phyloP scores from a whole-genome alignment of 2,888 invertebrate species.

The Siphlonurus alternatus region DNA sequence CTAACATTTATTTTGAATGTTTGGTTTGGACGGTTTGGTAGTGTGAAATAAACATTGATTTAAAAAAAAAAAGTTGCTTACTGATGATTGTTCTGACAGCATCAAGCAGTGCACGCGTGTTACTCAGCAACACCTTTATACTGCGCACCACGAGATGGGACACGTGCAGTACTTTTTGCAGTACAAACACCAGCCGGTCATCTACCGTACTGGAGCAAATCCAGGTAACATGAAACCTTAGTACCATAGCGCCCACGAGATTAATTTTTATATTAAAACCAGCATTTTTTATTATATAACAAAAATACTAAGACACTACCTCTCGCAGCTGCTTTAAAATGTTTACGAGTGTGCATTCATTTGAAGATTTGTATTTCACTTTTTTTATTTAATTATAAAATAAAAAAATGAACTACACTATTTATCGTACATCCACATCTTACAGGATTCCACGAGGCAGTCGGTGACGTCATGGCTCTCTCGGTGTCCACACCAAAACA shows the following conservation, averaged over 20 bases:
- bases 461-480: slow-evolving; percentile 27
- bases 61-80: neutral
- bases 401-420: too few species aligned
- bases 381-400: too few species aligned
- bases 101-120: slow-evolving; percentile 57
- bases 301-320: too few species aligned
- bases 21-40: neutral
- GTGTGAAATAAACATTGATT: neutral
- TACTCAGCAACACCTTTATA: slow-evolving; percentile 40
- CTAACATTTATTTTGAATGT: too few species aligned
- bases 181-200: slow-evolving; percentile 37
- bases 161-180: slow-evolving; percentile 52
- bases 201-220: slow-evolving; percentile 48
- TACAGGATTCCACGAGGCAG: slow-evolving; percentile 30
- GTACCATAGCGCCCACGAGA: too few species aligned
- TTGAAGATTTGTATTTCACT: too few species aligned
- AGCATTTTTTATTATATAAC: too few species aligned
- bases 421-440: too few species aligned
- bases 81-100: too few species aligned
- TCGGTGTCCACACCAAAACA: slow-evolving; percentile 27
- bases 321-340: too few species aligned
- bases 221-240: slow-evolving; percentile 31
- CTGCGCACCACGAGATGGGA: slow-evolving; percentile 50
- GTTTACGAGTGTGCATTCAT: too few species aligned
- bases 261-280: too few species aligned